Conservation (phyloP, 2,888 invertebrate species). For the Parnassius smintheus region DNA sequence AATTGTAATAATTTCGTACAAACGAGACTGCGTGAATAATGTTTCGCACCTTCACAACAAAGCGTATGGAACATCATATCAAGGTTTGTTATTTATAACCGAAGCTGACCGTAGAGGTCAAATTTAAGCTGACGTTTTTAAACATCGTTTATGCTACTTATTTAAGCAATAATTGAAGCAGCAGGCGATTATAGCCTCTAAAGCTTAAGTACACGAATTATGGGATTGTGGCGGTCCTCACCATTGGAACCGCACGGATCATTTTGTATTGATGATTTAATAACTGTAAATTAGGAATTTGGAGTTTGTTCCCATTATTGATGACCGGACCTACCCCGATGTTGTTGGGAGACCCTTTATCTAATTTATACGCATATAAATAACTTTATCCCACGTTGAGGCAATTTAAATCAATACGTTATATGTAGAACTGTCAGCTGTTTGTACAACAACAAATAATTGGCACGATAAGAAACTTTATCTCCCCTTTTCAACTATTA, state of each 20-base stretch:
- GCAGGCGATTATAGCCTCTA: constrained; percentile 42
- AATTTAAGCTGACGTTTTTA: constrained; percentile 34
- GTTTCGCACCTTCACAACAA: constrained; percentile 29
- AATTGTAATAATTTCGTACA: constrained; percentile 17
- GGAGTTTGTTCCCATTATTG: constrained; percentile 13
- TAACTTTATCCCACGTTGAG: constrained; percentile 56
- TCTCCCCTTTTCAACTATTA: no score
- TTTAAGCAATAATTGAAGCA: constrained; percentile 32
- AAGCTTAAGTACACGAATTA: constrained; percentile 25
- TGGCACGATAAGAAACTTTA: constrained; percentile 20
- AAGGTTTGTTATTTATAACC: constrained; percentile 40
- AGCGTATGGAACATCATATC: constrained; percentile 34
- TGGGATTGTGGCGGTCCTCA: neutral
- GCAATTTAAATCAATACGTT: constrained; percentile 48
- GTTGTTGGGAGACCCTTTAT: constrained; percentile 64
- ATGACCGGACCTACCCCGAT: constrained; percentile 70
- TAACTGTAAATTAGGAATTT: constrained; percentile 41
- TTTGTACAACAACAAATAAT: constrained; percentile 24
- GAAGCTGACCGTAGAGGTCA: constrained; percentile 38
- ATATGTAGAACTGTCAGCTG: constrained; percentile 41
- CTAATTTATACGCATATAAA: constrained; percentile 69
- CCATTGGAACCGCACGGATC: constrained; percentile 45
- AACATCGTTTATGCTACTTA: constrained; percentile 34
- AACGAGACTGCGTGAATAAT: constrained; percentile 14
- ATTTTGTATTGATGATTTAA: constrained; percentile 46